Evolutionary conservation across 2,113 vertebrate species (phyloP).

Genomic region (Limnothrissa miodon): DNA sequence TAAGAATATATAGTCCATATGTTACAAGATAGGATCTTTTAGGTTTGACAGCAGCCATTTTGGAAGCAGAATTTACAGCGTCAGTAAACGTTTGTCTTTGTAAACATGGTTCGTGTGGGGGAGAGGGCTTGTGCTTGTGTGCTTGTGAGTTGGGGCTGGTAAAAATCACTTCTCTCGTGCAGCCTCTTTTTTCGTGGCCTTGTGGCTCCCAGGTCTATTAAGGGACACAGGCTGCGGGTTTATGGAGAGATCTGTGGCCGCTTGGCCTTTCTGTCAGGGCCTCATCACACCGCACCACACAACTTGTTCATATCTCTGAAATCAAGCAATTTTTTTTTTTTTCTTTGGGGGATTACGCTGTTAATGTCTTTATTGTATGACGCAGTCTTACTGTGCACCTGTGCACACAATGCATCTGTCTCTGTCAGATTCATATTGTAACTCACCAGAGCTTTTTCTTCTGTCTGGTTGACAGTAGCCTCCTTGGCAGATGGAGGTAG

Average conservation of each 20-base stretch:
- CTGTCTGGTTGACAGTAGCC: background rate
- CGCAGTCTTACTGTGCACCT: background rate
- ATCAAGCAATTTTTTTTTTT: background rate
- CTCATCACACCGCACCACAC: background rate
- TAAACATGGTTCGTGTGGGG: background rate
- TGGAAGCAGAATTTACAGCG: background rate
- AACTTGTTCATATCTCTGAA: background rate
- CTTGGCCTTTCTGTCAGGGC: background rate
- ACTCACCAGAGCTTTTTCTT: background rate
- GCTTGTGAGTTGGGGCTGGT: too few relatives aligned
- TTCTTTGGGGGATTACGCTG: background rate
- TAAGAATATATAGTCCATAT: too few relatives aligned
- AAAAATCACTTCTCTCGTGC: background rate
- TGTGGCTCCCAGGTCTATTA: background rate
- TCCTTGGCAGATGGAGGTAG: background rate
- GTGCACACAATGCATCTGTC: background rate
- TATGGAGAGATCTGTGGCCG: background rate
- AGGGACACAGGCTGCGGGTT: background rate
- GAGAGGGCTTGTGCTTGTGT: background rate
- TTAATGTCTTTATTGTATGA: background rate
- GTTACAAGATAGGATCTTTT: too few relatives aligned
- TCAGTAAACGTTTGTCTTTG: background rate
- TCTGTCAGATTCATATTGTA: background rate
- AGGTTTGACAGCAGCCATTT: too few relatives aligned
- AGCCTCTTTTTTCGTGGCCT: background rate